Base-by-base conservation (phyloP, 2,797 vertebrate genomes). In the Chelidonichthys spinosus region DNA sequence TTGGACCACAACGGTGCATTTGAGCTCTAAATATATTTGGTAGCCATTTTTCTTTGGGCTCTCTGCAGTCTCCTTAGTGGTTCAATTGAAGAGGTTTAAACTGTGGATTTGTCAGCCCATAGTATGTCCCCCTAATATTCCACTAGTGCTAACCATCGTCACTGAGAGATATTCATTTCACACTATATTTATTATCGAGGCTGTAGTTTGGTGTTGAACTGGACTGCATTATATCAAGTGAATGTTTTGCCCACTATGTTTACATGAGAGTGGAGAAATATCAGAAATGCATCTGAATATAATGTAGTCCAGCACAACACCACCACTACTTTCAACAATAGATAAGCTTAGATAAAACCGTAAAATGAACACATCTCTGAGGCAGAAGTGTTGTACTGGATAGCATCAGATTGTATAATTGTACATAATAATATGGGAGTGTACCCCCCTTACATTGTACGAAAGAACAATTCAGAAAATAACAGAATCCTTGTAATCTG, bases 391-490 rank as follows among this genome's bases (percentile, higher is more conserved):
- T n/a, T 50, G 9, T 25, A 43, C 42, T 43, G 11, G 42, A 36
- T 55, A 33, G 18, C 40, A 42, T 25, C 25, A 25, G 25, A 25
- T 25, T 25, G 25, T 44, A 37, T 25, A 49, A 10, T 32, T 33
- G 50, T 42, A 36, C 15, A 25, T 32, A 63, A 35, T 32, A 37
- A 50, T 43, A 13, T 54, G 32, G 2, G 13, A 32, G 39, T 50
- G 39, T 60, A 17, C 25, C 10, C 42, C 42, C 50, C 44, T 15
- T 15, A 56, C 13, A 54, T 4, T 32, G 32, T 52, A 40, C 42
- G 70, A 35, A 65, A 11, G 49, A 77, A 54, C 15, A 67, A 32
- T 63, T 61, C 47, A 46, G 39, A 60, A 56, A 52, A 7, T 17
- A 8, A 64, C 39, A 72, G 40, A 58, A 40, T 43, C 5, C 17